These are phyloP conservation scores for Recurvirostra avosetta DNA, from an alignment of 2,113 vertebrate species.

Conservation along the genomic window DNA sequence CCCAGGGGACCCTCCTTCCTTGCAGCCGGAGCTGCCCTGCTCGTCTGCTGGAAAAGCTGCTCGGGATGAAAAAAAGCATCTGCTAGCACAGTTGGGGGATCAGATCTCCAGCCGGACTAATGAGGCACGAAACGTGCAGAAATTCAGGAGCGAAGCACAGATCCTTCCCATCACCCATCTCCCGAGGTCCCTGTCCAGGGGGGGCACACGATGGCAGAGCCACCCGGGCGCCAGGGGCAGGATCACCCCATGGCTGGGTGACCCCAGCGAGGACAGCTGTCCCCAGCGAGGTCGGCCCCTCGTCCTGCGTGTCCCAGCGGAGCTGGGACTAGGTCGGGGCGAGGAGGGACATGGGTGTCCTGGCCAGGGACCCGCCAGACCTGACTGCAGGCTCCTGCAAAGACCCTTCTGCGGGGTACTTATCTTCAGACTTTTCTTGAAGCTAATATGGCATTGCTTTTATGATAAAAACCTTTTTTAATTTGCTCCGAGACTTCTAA, in stretches of 20 bases:
- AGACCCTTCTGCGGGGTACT: fast-evolving
- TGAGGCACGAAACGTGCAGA: fast-evolving
- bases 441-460: fast-evolving
- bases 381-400: not conserved
- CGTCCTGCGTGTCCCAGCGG: not conserved
- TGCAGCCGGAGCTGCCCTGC: not conserved
- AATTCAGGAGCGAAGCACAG: not conserved
- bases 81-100: not conserved
- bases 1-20: not conserved
- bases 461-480: fast-evolving
- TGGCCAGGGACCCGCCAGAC: not conserved
- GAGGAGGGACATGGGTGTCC: fast-evolving
- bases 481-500: not conserved
- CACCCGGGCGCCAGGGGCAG: fast-evolving
- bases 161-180: fast-evolving
- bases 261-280: fast-evolving
- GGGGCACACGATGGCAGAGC: fast-evolving
- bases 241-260: fast-evolving
- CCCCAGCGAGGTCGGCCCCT: not conserved
- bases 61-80: not conserved
- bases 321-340: fast-evolving
- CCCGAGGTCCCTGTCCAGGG: fast-evolving
- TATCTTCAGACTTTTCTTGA: not conserved
- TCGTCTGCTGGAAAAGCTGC: not conserved
- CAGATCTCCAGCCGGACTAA: not conserved